Base-by-base conservation (phyloP, 1,140 invertebrate genomes). In the Pararge aegeria region DNA sequence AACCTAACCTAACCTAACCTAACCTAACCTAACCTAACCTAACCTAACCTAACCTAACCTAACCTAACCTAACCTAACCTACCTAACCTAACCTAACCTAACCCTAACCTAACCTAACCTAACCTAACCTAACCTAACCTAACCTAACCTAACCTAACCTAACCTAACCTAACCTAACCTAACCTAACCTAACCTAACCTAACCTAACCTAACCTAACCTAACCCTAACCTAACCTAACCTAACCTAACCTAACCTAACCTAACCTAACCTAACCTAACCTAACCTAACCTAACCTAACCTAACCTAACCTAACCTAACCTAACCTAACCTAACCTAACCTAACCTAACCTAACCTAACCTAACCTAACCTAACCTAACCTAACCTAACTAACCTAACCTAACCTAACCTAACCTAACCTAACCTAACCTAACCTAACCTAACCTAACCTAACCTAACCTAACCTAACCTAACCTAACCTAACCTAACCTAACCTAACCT, bases 361-460 rank as follows among this genome's bases (percentile, higher is more conserved):
- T 63, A 63, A 67, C 60, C 65, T 62, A 67, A 67, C 65, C 65
- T 63, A 67, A 67, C 65, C 65, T 67, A 59, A 63, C 64, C 59
- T 67, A 67, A 67, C 64, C 64, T 62, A 67, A 67, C 64, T 67
- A 67, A 62, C 64, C 64, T 62, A 62, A 62, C 59, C 55, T 52
- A 63, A 60, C 66, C 56, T 68, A 63, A 63, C 65, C 65, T 63
- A 68, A 68, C 60, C 65, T 63, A 68, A 63, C 65, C 65, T 67
- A 67, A 59, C 60, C 61, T 68, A 68, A 64, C 66, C 66, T 68
- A 68, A 68, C 65, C 65, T 68, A 68, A 68, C 65, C 61, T 63
- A 68, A 68, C 65, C 65, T 64, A 68, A 68, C 65, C 65, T 68
- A 60, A 61, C 61, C 61, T 61, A 68, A 64, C 66, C 61, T 64